Base-by-base conservation (phyloP, 2,888 invertebrate genomes). In the Xestoiulus laeticollis region DNA sequence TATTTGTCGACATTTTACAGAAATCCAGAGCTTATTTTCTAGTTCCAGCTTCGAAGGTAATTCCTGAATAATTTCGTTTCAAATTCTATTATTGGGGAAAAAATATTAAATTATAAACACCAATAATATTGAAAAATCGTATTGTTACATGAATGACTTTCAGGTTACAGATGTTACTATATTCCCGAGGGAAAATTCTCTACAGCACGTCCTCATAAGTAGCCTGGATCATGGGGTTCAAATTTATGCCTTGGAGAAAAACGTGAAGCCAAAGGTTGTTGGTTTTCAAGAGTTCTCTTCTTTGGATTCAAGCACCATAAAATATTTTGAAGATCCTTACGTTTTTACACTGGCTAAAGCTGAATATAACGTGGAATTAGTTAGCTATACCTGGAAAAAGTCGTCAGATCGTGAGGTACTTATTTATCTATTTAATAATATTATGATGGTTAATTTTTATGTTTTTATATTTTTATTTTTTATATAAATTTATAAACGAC, bases 191-290 rank as follows among this genome's bases (percentile, higher is more conserved):
- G 59, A 59, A n/a, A 59, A 22, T n/a, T 19, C 59, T 22, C 8
- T 59, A n/a, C 59, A n/a, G n/a, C 59, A 59, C 1, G 59, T 59
- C 59, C n/a, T 59, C n/a, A 59, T 59, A 59, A 59, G 59, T 59
- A 59, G 59, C n/a, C 22, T 59, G 22, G 22, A 22, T 59, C 22
- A 59, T 59, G 59, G 59, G 5, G n/a, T 59, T 22, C n/a, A 59
- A 59, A 59, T 59, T 59, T 59, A 59, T 59, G 59, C 4, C n/a
- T n/a, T 59, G 22, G 59, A 59, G 22, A 59, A 59, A 59, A 22
- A 59, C 22, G 22, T 8, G 8, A 59, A 59, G 10, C 59, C 59
- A n/a, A 59, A 59, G 59, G 59, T 59, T n/a, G 59, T 59, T n/a
- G 22, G n/a, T 22, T 59, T n/a, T 22, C 59, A 22, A 59, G 59